Evolutionary conservation across 2,113 vertebrate species (phyloP).

Genomic region (Morone saxatilis): DNA sequence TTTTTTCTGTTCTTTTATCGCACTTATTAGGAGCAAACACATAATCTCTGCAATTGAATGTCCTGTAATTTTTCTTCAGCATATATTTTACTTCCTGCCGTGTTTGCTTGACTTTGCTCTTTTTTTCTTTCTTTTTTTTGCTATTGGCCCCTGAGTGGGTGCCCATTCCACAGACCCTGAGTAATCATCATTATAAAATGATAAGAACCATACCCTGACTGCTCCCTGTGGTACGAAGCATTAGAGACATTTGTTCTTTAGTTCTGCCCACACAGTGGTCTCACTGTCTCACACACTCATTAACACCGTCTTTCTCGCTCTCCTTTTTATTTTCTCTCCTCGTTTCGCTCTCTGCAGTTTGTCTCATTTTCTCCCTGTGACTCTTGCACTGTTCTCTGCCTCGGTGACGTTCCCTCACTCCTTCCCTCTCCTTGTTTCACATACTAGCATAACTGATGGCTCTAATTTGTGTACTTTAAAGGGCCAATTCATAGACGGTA

Average conservation of each 20-base stretch:
- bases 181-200: conserved; percentile 82
- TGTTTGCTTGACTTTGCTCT: conserved; percentile 62
- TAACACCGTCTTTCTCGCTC: conserved; percentile 49
- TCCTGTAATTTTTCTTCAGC: conserved; percentile 75
- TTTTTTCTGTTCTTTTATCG: conserved; percentile 80
- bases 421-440: conserved; percentile 63
- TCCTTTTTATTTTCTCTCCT: conserved; percentile 45
- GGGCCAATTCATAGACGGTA: conserved; percentile 82
- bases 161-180: conserved; percentile 65
- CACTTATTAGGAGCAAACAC: conserved; percentile 82
- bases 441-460: conserved; percentile 78
- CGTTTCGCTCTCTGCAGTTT: conserved; percentile 44
- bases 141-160: conserved; percentile 60
- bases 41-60: conserved; percentile 82
- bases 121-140: conserved; percentile 32
- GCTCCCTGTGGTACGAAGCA: conserved; percentile 74
- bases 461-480: conserved; percentile 85
- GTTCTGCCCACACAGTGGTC: conserved; percentile 62
- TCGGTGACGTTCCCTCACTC: conserved; percentile 35
- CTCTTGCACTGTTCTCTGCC: conserved; percentile 32
- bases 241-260: conserved; percentile 71
- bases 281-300: conserved; percentile 67
- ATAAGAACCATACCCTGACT: conserved; percentile 72
- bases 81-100: conserved; percentile 68
- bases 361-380: conserved; percentile 63